Evolutionary conservation across 2,888 invertebrate genomes (phyloP).

Genomic region (Cremastobaeus sp.): DNA sequence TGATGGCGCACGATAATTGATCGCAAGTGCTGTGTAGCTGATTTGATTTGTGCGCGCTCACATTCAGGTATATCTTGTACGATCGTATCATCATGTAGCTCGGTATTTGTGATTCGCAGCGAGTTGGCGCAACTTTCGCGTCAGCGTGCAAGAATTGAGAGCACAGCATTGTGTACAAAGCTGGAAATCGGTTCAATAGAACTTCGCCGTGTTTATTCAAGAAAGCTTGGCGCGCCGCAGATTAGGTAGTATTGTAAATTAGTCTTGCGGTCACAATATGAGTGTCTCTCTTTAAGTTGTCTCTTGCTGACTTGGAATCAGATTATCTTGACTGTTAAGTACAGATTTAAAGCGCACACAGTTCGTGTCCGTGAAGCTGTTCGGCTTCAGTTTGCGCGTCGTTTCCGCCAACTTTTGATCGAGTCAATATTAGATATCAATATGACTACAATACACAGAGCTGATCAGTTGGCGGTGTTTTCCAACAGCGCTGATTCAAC

Average conservation of each 20-base stretch:
- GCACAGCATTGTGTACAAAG: slow-evolving; percentile 28
- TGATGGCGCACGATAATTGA: neutral
- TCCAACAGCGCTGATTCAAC: no score
- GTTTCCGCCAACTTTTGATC: slow-evolving; percentile 21
- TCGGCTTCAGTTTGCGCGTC: slow-evolving; percentile 7
- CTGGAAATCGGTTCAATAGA: slow-evolving; percentile 27
- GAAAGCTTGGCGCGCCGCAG: slow-evolving; percentile 32
- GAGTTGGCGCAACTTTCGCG: slow-evolving; percentile 23
- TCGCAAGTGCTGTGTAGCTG: neutral
- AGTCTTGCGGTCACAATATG: slow-evolving; percentile 49
- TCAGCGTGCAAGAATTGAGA: slow-evolving; percentile 15
- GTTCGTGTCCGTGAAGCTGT: slow-evolving; percentile 2
- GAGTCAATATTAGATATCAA: slow-evolving; percentile 31
- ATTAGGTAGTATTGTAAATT: slow-evolving; percentile 53
- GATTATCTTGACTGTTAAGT: slow-evolving; percentile 43
- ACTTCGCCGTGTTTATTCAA: slow-evolving; percentile 48
- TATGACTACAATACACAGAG: slow-evolving; percentile 1
- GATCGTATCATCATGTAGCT: slow-evolving; percentile 22
- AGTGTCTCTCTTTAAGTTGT: slow-evolving; percentile 43
- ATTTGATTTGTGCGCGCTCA: slow-evolving; percentile 11
- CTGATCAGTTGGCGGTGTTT: no score
- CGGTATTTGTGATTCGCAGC: slow-evolving; percentile 23
- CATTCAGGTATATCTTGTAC: slow-evolving; percentile 7
- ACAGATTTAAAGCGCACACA: slow-evolving; percentile 34
- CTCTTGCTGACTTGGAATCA: slow-evolving; percentile 36